phyloP scores from a whole-genome alignment of 2,888 invertebrate species.

The Himalopsyche anomala region DNA sequence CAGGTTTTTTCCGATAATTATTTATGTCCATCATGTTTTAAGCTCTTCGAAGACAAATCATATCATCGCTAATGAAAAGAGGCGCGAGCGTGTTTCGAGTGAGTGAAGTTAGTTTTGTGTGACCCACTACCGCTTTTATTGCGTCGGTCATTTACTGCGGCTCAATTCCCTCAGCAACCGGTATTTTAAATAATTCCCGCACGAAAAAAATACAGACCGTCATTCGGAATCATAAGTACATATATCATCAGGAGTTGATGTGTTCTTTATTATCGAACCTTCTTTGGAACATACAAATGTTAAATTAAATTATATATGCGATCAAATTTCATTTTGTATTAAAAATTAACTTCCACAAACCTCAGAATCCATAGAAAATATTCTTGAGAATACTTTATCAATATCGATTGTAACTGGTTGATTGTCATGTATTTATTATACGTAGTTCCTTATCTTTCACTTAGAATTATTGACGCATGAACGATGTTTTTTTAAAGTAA shows the following conservation, averaged over 20 bases:
- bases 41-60: background rate
- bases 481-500: background rate
- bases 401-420: background rate
- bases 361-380: no score
- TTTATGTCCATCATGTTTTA: background rate
- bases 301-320: no score
- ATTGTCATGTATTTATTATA: background rate
- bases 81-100: background rate
- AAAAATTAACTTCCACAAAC: no score
- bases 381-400: background rate
- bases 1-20: background rate
- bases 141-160: background rate
- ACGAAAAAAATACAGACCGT: background rate
- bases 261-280: background rate
- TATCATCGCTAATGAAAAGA: background rate
- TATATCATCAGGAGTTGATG: background rate
- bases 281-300: background rate
- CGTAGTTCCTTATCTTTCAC: background rate
- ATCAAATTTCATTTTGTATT: no score
- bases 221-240: background rate
- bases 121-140: background rate
- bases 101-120: background rate
- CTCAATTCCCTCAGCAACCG: background rate
- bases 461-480: background rate
- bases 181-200: slow-evolving; percentile 1